Base-by-base conservation (phyloP, 2,113 vertebrate species). In the Cryptomyrus ogoouensis region DNA sequence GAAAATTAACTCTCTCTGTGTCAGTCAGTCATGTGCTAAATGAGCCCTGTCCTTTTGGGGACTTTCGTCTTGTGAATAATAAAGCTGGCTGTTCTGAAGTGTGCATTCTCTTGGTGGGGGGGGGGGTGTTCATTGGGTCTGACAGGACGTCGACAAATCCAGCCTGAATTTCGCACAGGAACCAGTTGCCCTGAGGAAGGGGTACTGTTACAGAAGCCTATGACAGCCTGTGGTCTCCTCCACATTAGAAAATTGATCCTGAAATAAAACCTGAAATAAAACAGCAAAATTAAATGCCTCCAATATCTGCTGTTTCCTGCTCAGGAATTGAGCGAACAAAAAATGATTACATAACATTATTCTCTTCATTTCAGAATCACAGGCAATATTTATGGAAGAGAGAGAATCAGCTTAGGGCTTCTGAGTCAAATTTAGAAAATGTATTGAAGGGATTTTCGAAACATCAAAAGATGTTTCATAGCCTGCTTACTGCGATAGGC, bases 371-470 rank as follows among this genome's bases (percentile, higher is more conserved):
- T 92, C 13, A 44, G 83, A 83, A 91, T 44, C 66, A 91, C 91
- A 91, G 89, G 90, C 90, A 89, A 89, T 58, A 86, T 94, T 94
- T 93, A 92, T 93, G 93, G 84, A 91, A 93, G 91, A 94, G 93
- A 52, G 0, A 35, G 89, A 94, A 94, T 94, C 92, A 91, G 89
- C 49, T 94, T 93, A 93, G 89, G 90, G 91, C 92, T 93, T 93
- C 93, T 93, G 92, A 94, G 93, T 91, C 90, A 93, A 94, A 94
- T 94, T 94, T 93, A 93, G 93, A 94, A 93, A 93, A 90, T 0
- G 77, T 84, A 89, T 91, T 89, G 90, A 90, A 89, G 89, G 93
- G 95, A 94, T 96, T 96, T 95, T 70, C 90, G 91, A 93, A 89
- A 95, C 93, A 94, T 94, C 92, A 94, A 94, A 95, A 93, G 91